Evolutionary conservation across 1,140 invertebrate genomes (phyloP), one percentile per base, ranked within the genome.

Genomic region (Drosophila sulfurigaster): DNA sequence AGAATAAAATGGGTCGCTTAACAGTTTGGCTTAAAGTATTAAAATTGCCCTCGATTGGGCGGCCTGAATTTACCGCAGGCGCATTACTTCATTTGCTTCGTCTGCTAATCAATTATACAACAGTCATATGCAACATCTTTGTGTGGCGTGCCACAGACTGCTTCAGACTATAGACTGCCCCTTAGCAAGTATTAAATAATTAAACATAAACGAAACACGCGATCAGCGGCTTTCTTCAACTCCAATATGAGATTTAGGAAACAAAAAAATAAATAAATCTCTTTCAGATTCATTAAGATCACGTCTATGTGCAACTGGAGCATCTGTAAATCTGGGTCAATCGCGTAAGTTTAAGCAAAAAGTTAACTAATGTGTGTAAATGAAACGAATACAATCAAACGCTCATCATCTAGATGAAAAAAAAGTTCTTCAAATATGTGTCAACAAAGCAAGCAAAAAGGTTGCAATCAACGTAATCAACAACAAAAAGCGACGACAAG

Each of bases 1-100:
- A 16, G 10, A 46, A 30, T 70, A 82, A 82, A 85, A 85, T 81
- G 71, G 82, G 79, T 86, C 81, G 63, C 48, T 73, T 68, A 66
- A 63, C 52, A 68, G 49, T 78, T 72, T 35, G 15, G 16, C 28
- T 32, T 30, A 25, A 25, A 25, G 20, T 30, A 52, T 74, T 56
- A 62, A 41, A 71, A 60, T 51, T 67, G 65, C 62, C 58, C 49
- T 71, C 51, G 20, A 60, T 59, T 28, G 51, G 20, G 41, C 16
- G 58, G 51, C 56, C 71, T 52, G 30, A 25, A 67, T 74, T 35
- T 38, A 25, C 20, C 2, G 4, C 25, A 66, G 43, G 25, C 30
- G 28, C 63, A 48, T 63, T 64, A 64, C 49, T 63, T 54, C 45
- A 64, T 56, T 71, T 71, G 52, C 20, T 25, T 25, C 20, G 43